Evolutionary conservation across 2,888 invertebrate genomes (phyloP), one percentile per base, ranked within the genome.

Genomic region (Lapara coniferarum): DNA sequence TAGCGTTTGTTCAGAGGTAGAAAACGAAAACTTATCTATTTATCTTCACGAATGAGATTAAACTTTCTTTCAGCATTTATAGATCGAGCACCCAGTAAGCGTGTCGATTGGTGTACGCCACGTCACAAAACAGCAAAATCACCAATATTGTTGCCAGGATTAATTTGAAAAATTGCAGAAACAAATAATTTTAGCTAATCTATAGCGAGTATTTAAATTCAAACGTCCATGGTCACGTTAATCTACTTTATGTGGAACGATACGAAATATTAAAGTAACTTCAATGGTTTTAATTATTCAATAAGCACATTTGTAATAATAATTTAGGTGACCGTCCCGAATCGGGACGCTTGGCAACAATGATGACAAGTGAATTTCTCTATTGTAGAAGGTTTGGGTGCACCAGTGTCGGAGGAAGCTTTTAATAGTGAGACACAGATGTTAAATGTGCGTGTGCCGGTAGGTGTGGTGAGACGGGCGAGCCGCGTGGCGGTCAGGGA

Each of bases 401-500:
- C 74, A 78, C 76, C 78, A 74, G 77, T 83, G 76, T 81, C 78
- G 80, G 75, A 73, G 74, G 80, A 81, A 81, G 84, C 79, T 84
- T 85, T 79, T 81, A 78, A 77, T 72, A 80, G 80, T 80, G 78
- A 81, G 85, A 83, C 80, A 82, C 86, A 90, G 89, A 88, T 91
- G 86, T 90, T 91, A 87, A 87, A 92, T 85, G 81, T 89, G 85
- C 82, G 82, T 92, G 83, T 93, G 93, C 93, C 94, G 95, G 95
- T 95, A 95, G 95, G 95, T 97, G 97, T 97, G 97, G 97, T 96
- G 95, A 96, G 97, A 94, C 95, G 95, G 85, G 96, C 97, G 94
- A 97, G 96, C 89, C 96, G 97, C 94, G 96, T 97, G 95, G 96
- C 97, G 95, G 95, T 97, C 94, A 96, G 98, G 96, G 98, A 98